Evolutionary conservation across 2,113 vertebrate genomes (phyloP).

Genomic region (Sylvilagus bachmani): DNA sequence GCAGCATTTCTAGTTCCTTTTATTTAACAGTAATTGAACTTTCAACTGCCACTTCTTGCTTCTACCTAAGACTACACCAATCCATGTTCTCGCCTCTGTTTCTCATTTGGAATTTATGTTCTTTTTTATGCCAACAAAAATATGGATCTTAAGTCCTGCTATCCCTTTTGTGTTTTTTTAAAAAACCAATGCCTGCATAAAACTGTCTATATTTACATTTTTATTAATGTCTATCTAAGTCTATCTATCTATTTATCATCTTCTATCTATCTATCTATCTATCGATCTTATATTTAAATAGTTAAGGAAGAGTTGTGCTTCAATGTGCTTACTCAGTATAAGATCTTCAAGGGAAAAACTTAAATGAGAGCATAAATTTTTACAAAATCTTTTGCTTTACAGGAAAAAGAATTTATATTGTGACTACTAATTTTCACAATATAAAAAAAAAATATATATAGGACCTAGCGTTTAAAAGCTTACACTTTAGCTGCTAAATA

Average conservation of each 20-base stretch:
- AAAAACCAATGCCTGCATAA: neutral
- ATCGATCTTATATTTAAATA: too few species aligned
- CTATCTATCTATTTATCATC: neutral
- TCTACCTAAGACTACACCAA: neutral
- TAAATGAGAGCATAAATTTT: neutral
- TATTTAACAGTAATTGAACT: neutral
- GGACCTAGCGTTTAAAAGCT: neutral
- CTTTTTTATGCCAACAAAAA: neutral
- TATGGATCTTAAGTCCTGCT: neutral
- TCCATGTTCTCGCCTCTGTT: neutral
- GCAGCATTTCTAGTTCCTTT: neutral
- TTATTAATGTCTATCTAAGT: neutral
- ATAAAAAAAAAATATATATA: neutral
- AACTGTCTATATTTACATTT: neutral
- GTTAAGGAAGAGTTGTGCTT: neutral
- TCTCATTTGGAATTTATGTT: neutral
- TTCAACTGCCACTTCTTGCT: neutral
- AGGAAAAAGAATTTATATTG: neutral
- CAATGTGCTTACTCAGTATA: neutral
- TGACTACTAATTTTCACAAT: neutral
- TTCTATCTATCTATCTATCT: neutral
- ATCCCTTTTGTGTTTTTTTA: neutral
- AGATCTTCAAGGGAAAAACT: neutral
- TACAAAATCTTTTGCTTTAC: neutral
- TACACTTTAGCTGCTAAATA: neutral